Evolutionary conservation across 2,888 invertebrate genomes (phyloP), one percentile per base, ranked within the genome.

Genomic region (Pelosia muscerda): DNA sequence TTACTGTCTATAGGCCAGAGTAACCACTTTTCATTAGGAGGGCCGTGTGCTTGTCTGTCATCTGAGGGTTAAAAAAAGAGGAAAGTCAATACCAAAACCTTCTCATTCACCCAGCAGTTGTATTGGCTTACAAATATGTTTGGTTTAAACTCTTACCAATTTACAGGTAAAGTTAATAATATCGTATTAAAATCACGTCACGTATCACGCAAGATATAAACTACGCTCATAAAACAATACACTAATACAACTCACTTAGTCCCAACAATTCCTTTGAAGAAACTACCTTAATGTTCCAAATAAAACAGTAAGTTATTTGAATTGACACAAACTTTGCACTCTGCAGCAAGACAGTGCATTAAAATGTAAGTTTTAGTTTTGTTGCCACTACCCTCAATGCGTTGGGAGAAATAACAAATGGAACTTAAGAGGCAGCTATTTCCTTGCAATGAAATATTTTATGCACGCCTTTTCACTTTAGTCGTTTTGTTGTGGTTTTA

Each of bases 311-410:
- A 82, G 77, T 81, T 81, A 83, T 83, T 83, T 81, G 64, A 62
- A 79, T 78, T 81, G 81, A 73, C 75, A 78, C 72, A 80, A 82
- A 82, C 79, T 83, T 79, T 73, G 70, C 68, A 79, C 78, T 85
- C 79, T 76, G 65, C 69, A 66, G 69, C 66, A 66, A 75, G 62
- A 67, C 72, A 72, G 69, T 74, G 74, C 80, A 83, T 84, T 83
- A 84, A 84, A 79, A 84, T 81, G 78, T 69, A 81, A 74, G 68
- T 77, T 75, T 72, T 63, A 65, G 13, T 65, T 54, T 59, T 22
- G 34, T 22, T 53, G 31, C 67, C 71, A 74, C 68, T 78, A 68
- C 75, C 77, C 71, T 77, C 74, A 81, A 78, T 76, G 74, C 72
- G 55, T 10, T 63, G 19, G 25, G n/a, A 57, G 56, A 25, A 34